Evolutionary conservation across 2,113 vertebrate species (phyloP).

Genomic region (Campylomormyrus tamandua): DNA sequence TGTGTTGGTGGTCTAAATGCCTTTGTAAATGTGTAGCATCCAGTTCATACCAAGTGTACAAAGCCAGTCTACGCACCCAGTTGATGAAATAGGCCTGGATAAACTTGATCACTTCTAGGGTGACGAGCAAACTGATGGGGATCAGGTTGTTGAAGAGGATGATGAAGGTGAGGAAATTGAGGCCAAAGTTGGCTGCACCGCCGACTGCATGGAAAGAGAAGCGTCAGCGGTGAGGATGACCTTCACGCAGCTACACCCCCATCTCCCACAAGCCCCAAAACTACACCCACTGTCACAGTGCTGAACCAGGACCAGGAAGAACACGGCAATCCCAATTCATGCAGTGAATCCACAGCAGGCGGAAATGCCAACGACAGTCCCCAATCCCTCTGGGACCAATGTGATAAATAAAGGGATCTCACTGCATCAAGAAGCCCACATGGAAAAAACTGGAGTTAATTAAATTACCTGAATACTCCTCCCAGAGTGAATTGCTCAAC

Average conservation of each 20-base stretch:
- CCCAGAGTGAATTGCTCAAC: neutral
- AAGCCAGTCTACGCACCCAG: conserved; percentile 73
- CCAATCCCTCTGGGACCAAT: neutral
- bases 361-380: neutral
- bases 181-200: conserved; percentile 89
- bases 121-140: conserved; percentile 96
- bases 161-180: conserved; percentile 99
- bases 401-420: neutral
- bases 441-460: neutral
- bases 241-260: neutral
- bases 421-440: neutral
- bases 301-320: neutral
- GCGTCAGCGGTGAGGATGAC: neutral
- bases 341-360: neutral
- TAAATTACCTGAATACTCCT: neutral
- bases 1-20: neutral
- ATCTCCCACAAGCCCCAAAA: neutral
- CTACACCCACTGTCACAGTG: neutral
- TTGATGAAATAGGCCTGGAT: conserved; percentile 98
- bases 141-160: conserved; percentile 99
- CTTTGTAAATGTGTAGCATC: neutral
- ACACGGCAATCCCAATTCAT: neutral
- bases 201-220: conserved; percentile 66
- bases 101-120: conserved; percentile 97
- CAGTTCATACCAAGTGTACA: neutral